Percentiles rank a stretch among this genome's conserved stretches.
Evolutionary conservation across 2,797 vertebrate species (phyloP).

Genomic region (Nannoperca australis): DNA sequence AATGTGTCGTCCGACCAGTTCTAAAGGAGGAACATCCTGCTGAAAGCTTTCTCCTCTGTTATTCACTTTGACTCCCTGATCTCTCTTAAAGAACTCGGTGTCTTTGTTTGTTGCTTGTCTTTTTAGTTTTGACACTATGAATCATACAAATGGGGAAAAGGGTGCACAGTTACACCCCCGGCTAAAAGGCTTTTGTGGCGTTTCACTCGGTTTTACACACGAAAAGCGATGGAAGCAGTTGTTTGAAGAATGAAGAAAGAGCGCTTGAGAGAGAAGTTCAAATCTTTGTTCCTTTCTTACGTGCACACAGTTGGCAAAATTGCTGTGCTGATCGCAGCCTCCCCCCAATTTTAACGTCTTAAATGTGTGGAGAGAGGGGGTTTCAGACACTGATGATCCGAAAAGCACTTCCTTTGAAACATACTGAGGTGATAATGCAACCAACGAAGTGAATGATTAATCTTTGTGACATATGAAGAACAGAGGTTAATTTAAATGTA

Average conservation of each 20-base stretch:
- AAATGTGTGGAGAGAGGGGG: not conserved
- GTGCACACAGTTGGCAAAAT: not conserved
- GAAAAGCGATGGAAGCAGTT: not conserved
- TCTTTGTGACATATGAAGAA: not conserved
- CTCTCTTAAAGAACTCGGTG: not conserved
- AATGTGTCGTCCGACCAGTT: not conserved
- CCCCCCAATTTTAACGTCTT: not conserved
- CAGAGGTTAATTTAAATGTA: not conserved
- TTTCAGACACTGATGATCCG: not conserved
- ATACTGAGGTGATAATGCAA: not conserved
- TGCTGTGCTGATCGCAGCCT: not conserved
- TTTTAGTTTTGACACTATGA: not conserved
- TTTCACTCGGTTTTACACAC: not conserved
- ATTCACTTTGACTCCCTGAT: not conserved
- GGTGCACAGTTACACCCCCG: not conserved
- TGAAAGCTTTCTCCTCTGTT: not conserved
- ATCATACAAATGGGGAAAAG: slow-evolving; percentile 14
- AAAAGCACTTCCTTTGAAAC: not conserved
- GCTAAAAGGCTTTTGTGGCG: not conserved
- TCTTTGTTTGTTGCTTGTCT: slow-evolving; percentile 2
- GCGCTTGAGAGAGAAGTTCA: not conserved
- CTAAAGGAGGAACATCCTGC: not conserved
- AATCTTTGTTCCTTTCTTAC: slow-evolving; percentile 8
- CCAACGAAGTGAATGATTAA: not conserved
- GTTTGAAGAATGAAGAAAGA: slow-evolving; percentile 4